These are phyloP conservation scores for Leucosticte australis DNA, from an alignment of 2,113 vertebrate species.

Conservation along the genomic window DNA sequence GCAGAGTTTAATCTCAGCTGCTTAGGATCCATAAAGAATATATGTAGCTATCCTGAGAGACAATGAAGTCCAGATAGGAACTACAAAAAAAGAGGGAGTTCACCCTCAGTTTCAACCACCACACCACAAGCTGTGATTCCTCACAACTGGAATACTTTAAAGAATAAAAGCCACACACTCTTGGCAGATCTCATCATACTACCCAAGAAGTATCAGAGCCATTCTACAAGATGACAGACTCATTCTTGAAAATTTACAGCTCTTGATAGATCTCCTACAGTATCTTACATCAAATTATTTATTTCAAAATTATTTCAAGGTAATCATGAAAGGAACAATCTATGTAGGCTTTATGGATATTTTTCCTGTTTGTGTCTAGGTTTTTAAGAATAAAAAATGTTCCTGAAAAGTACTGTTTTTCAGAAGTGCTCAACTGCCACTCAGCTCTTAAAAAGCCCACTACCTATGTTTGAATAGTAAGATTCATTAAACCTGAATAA, in stretches of 20 bases:
- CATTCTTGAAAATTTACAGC: background rate
- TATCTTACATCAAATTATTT: background rate
- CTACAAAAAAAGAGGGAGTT: background rate
- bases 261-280: background rate
- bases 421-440: background rate
- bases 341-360: background rate
- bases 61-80: background rate
- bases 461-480: background rate
- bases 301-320: background rate
- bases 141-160: background rate
- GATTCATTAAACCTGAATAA: conserved; percentile 17
- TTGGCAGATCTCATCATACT: background rate
- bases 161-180: background rate
- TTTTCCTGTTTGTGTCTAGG: background rate
- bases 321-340: background rate
- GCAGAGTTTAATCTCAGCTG: background rate
- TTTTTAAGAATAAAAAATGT: background rate
- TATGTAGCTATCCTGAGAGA: background rate
- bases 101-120: background rate
- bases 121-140: background rate
- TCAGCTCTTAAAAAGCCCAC: background rate
- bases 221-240: background rate
- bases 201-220: background rate
- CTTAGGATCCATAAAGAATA: background rate
- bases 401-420: background rate